phyloP scores from a whole-genome alignment of 2,888 invertebrate species.

The Candidula unifasciata region DNA sequence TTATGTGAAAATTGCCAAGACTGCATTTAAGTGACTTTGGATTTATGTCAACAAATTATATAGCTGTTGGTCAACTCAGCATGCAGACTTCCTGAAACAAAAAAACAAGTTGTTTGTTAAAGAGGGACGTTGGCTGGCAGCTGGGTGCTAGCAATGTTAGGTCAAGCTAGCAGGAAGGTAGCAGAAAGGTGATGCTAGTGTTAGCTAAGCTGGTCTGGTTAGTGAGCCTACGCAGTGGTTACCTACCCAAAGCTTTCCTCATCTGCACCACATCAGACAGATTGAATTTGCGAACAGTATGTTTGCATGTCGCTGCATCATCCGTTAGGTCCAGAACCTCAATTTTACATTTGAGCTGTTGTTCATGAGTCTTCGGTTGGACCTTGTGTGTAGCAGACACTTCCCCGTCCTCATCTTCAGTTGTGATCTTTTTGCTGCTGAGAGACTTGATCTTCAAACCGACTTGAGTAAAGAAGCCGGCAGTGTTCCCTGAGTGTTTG shows the following conservation, averaged over 20 bases:
- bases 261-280: conserved; percentile 57
- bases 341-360: conserved; percentile 56
- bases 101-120: background rate
- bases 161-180: background rate
- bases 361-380: conserved; percentile 50
- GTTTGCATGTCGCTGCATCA: conserved; percentile 59
- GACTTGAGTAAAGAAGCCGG: conserved; percentile 64
- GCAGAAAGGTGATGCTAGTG: conserved; percentile 20
- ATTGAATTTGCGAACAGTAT: conserved; percentile 61
- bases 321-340: conserved; percentile 68
- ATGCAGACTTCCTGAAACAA: no score
- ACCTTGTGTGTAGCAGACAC: conserved; percentile 34
- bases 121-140: no score
- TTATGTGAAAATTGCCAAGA: no score
- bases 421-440: conserved; percentile 41
- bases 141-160: no score
- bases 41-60: no score
- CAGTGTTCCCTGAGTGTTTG: conserved; percentile 29
- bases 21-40: no score
- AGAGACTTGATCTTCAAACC: conserved; percentile 64
- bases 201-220: background rate
- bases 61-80: no score
- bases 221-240: conserved; percentile 25
- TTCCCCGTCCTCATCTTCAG: conserved; percentile 49
- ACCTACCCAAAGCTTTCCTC: conserved; percentile 55